Conservation (phyloP, 2,888 invertebrate genomes). For the Petrolisthes manimaculis region DNA sequence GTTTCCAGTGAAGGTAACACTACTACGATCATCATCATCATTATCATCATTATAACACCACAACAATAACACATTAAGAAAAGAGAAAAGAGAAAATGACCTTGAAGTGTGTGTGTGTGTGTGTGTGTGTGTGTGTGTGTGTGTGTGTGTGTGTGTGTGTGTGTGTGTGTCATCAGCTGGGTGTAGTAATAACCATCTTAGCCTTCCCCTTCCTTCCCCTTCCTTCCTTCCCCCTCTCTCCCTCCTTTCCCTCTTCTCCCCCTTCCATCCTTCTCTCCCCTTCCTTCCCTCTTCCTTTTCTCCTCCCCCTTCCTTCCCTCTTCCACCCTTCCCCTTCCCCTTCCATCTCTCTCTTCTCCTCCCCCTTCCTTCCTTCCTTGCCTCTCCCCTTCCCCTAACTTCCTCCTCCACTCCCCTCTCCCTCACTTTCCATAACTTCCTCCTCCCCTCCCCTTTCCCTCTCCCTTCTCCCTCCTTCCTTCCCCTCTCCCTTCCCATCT, state of each 20-base stretch:
- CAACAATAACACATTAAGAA: too few relatives aligned
- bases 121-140: slow-evolving; percentile 3
- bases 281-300: neutral
- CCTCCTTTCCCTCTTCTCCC: neutral
- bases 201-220: neutral
- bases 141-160: slow-evolving; percentile 6
- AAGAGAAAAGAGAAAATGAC: too few relatives aligned
- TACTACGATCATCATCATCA: too few relatives aligned
- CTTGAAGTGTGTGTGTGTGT: neutral
- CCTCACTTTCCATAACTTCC: neutral
- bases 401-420: neutral
- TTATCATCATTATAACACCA: too few relatives aligned
- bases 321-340: neutral
- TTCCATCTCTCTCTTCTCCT: neutral
- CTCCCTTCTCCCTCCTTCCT: neutral
- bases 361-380: neutral
- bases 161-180: neutral
- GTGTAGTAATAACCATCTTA: neutral
- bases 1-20: too few relatives aligned
- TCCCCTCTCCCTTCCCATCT: neutral
- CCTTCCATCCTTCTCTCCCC: neutral
- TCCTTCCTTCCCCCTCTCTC: neutral
- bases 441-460: neutral
- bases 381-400: neutral
- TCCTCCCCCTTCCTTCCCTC: slow-evolving; percentile 1